These are phyloP conservation scores for Drosophila oshimai DNA, from an alignment of 1,140 invertebrate genomes.

Conservation along the genomic window DNA sequence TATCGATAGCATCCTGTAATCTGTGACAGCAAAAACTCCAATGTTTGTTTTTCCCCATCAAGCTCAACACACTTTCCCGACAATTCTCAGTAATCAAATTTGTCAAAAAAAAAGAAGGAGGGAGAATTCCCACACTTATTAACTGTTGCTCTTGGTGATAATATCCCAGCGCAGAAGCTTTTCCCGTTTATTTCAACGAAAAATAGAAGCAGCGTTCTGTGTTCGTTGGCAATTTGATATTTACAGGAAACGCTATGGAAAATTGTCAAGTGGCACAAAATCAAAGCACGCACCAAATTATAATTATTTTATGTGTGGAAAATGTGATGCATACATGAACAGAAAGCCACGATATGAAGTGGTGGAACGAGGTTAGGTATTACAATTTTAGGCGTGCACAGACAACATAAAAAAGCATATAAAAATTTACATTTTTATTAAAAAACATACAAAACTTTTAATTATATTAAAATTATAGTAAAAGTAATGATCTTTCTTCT, in stretches of 20 bases:
- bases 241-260: conserved; percentile 61
- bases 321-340: conserved; percentile 69
- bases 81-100: conserved; percentile 50
- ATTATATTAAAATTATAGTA: too few relatives aligned
- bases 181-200: conserved; percentile 30
- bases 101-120: conserved; percentile 16
- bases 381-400: not conserved
- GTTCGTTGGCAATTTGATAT: conserved; percentile 52
- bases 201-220: conserved; percentile 2
- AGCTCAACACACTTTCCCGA: not conserved
- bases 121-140: conserved; percentile 22
- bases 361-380: conserved; percentile 23
- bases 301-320: conserved; percentile 77
- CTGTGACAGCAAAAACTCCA: not conserved
- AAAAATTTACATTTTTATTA: not conserved
- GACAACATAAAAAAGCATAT: not conserved
- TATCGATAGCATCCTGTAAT: conserved; percentile 1
- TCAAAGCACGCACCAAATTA: conserved; percentile 79
- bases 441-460: too few relatives aligned
- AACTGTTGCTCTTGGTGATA: conserved; percentile 66
- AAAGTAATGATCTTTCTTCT: too few relatives aligned
- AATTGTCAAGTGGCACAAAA: conserved; percentile 75
- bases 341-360: conserved; percentile 33
- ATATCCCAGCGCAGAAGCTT: conserved; percentile 27
- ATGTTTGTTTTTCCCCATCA: not conserved